Evolutionary conservation across 1,140 invertebrate genomes (phyloP), one percentile per base, ranked within the genome.

Genomic region (Nephotettix cincticeps): DNA sequence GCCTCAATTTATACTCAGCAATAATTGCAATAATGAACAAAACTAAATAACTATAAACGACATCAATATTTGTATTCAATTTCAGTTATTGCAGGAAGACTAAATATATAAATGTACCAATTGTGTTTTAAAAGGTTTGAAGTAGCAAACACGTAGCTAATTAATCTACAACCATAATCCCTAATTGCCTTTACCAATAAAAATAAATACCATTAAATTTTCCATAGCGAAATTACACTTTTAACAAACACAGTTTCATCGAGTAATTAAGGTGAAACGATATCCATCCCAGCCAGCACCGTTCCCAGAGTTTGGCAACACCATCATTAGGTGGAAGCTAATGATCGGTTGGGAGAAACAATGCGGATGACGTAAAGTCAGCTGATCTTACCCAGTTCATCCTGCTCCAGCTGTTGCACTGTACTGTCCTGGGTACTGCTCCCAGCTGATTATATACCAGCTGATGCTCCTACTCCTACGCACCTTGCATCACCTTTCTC

Each of bases 401-500:
- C 21, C 47, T n/a, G 32, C 32, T 36, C 14, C 32, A 51, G 14
- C 47, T 17, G 47, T 51, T 17, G 47, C 47, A 21, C 47, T 19
- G 47, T 51, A 21, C 14, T 51, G 47, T 51, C 47, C 19, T n/a
- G 3, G 47, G 47, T 21, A 17, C 6, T 6, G 47, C 14, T 19
- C 47, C 47, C 14, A 19, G 47, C 47, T 51, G 47, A 51, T 51
- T 51, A 51, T 51, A 51, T 51, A 51, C 47, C 14, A 21, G 47
- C 47, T 51, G 47, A 51, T 51, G 47, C 47, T 51, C 47, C 47
- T 19, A 6, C 47, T 51, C 47, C 47, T 51, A 51, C 47, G 47
- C 47, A 51, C 21, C 32, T 51, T 51, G 47, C 47, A 51, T 51
- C 47, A 4, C 47, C 32, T 4, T 36, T 36, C 32, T n/a, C n/a